Evolutionary conservation across 2,113 vertebrate genomes (phyloP).

Genomic region (Alligator mississippiensis): DNA sequence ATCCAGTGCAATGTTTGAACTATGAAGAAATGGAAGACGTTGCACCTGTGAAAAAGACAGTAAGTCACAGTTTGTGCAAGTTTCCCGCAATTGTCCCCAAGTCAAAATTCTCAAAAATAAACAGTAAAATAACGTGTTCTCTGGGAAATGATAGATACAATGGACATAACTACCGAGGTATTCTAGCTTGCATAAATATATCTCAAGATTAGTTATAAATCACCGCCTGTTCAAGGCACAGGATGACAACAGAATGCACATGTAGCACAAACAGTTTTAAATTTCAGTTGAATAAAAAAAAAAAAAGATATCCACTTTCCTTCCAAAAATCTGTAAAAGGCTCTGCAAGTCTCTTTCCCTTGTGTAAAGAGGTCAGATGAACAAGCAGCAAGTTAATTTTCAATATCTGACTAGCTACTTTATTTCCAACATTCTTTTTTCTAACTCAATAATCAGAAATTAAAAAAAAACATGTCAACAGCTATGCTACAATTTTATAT

Average conservation of each 20-base stretch:
- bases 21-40: conserved; percentile 93
- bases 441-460: not conserved
- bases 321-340: not conserved
- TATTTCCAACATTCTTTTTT: not conserved
- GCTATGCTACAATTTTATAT: not conserved
- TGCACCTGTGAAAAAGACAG: conserved; percentile 82
- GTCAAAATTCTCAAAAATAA: not conserved
- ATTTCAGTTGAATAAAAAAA: not conserved
- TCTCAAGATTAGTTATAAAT: not conserved
- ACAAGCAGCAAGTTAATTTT: not conserved
- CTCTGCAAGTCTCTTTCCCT: not conserved
- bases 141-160: not conserved
- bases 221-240: not conserved
- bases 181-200: not conserved
- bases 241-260: not conserved
- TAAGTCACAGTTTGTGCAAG: not conserved
- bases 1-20: conserved; percentile 92
- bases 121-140: not conserved
- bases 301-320: not conserved
- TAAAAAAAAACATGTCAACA: not conserved
- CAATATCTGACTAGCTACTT: not conserved
- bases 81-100: not conserved
- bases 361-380: not conserved
- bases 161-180: not conserved
- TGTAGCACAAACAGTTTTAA: not conserved